phyloP scores from a whole-genome alignment of 2,888 invertebrate genomes.

The Chironomus riparius region DNA sequence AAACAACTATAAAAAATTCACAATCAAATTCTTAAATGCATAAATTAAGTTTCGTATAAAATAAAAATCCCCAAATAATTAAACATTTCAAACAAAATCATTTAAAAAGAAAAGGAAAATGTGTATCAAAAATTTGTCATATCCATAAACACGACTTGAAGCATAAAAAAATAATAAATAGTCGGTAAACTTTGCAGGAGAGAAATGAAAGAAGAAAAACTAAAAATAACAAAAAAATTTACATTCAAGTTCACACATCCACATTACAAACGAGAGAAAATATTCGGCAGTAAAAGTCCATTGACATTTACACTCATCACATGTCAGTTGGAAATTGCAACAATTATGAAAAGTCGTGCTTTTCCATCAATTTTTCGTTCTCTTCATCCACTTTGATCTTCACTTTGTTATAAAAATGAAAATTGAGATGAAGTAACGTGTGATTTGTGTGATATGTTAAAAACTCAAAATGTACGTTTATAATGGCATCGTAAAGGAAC shows the following conservation, averaged over 20 bases:
- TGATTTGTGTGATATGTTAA: background rate
- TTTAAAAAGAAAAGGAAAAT: no score
- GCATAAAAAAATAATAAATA: background rate
- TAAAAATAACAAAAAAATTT: background rate
- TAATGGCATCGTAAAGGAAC: background rate
- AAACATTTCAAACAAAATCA: no score
- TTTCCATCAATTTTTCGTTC: background rate
- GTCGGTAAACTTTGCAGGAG: background rate
- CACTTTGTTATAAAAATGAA: background rate
- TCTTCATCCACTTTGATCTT: constrained; percentile 5
- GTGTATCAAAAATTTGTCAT: background rate
- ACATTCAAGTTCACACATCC: background rate
- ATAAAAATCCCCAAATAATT: no score
- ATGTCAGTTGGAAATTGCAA: constrained; percentile 3
- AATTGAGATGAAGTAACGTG: background rate
- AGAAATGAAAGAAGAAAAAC: background rate
- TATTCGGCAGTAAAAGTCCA: background rate
- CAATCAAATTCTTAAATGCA: no score
- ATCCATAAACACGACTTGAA: no score
- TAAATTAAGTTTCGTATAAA: no score
- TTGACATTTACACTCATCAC: constrained; percentile 1
- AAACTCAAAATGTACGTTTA: background rate
- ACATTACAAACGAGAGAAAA: background rate
- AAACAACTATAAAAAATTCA: no score
- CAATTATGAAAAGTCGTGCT: background rate